Evolutionary conservation across 2,888 invertebrate genomes (phyloP).

Genomic region (Hirudinaria manillensis): DNA sequence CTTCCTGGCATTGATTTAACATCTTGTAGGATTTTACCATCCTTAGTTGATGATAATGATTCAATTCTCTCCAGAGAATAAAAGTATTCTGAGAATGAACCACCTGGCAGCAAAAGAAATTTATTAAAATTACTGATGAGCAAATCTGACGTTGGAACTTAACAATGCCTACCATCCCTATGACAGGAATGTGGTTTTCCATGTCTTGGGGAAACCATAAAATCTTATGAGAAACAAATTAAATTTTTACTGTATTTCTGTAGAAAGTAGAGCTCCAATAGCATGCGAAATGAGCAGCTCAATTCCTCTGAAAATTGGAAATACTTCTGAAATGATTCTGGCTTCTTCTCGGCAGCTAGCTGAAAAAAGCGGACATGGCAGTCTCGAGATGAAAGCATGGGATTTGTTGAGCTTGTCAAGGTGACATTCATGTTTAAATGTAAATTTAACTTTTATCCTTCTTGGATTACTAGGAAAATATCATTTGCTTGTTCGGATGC

Average conservation of each 20-base stretch:
- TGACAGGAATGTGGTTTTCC: too few relatives aligned
- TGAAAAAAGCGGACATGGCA: conserved; percentile 1
- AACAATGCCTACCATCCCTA: too few relatives aligned
- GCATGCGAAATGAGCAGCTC: neutral
- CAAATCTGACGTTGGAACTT: too few relatives aligned
- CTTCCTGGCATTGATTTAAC: neutral
- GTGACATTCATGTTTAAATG: too few relatives aligned
- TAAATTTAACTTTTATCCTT: too few relatives aligned
- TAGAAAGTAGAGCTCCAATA: conserved; percentile 5
- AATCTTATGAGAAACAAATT: too few relatives aligned
- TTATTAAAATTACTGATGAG: neutral
- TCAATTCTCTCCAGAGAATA: conserved; percentile 4
- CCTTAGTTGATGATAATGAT: neutral
- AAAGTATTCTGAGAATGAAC: conserved; percentile 17
- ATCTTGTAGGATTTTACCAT: neutral
- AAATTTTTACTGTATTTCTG: neutral
- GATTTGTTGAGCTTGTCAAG: too few relatives aligned
- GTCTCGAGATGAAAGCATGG: too few relatives aligned
- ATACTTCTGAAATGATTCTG: conserved; percentile 17
- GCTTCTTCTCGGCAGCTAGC: conserved; percentile 1
- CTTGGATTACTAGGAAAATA: too few relatives aligned
- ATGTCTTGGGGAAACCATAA: too few relatives aligned
- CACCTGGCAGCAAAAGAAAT: neutral
- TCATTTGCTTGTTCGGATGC: too few relatives aligned
- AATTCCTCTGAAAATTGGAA: conserved; percentile 19